Evolutionary conservation across 1,140 invertebrate species (phyloP).

Genomic region (Holotrichia oblita): DNA sequence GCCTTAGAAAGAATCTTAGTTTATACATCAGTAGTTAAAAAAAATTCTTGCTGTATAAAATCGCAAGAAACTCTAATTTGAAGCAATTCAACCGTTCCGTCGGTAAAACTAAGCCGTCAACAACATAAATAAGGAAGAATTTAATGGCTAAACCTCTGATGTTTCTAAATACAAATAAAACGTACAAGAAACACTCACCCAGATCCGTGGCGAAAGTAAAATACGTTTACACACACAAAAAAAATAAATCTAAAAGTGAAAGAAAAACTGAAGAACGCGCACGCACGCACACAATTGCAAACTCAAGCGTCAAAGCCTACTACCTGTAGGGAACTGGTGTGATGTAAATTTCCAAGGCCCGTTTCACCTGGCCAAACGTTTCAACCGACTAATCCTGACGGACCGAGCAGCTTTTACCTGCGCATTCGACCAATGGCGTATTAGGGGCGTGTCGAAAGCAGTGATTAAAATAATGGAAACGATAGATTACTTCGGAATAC

Average conservation of each 20-base stretch:
- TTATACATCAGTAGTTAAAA: no score
- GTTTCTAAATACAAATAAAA: background rate
- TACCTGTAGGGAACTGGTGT: slow-evolving; percentile 55
- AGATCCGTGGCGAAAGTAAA: slow-evolving; percentile 50
- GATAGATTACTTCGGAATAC: slow-evolving; percentile 55
- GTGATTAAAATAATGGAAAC: slow-evolving; percentile 60
- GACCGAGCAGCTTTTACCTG: background rate
- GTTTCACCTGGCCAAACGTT: slow-evolving; percentile 44
- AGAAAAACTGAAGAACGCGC: slow-evolving; percentile 37
- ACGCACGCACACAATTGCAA: slow-evolving; percentile 10
- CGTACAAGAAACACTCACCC: slow-evolving; percentile 51
- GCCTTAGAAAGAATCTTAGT: no score
- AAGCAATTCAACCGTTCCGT: no score
- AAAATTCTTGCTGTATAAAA: no score
- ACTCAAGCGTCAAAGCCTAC: slow-evolving; percentile 52
- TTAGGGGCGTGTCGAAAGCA: slow-evolving; percentile 43
- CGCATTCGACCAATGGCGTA: slow-evolving; percentile 46
- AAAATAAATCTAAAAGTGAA: slow-evolving; percentile 42
- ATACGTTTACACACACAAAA: slow-evolving; percentile 46
- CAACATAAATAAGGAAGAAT: no score
- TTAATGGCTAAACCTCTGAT: no score
- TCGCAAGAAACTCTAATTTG: no score
- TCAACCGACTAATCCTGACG: slow-evolving; percentile 6
- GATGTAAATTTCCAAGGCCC: slow-evolving; percentile 47
- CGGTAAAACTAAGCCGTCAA: no score